Percentiles rank a stretch among this genome's conserved stretches.
phyloP scores from a whole-genome alignment of 2,888 invertebrate species.

The Drosophila gaucha region DNA sequence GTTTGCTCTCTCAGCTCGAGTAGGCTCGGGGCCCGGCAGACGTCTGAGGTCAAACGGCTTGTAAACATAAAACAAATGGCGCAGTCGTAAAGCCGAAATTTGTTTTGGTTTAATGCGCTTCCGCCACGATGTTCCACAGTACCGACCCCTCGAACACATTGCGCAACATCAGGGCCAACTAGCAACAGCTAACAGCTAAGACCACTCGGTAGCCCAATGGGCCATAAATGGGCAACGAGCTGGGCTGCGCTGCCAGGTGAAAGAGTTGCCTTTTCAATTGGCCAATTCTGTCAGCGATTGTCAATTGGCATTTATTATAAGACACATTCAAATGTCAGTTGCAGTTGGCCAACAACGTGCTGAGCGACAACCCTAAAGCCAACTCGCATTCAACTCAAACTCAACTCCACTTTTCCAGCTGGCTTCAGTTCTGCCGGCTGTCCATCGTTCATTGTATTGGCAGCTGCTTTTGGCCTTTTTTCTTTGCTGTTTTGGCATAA shows the following conservation, averaged over 20 bases:
- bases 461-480: conserved; percentile 51
- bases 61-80: conserved; percentile 67
- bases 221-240: conserved; percentile 32
- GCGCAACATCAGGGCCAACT: conserved; percentile 45
- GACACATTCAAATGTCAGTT: conserved; percentile 55
- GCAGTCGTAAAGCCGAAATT: conserved; percentile 55
- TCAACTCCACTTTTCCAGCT: conserved; percentile 38
- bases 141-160: conserved; percentile 16
- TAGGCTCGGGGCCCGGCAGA: conserved; percentile 26
- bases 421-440: conserved; percentile 20
- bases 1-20: conserved; percentile 4
- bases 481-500: conserved; percentile 12
- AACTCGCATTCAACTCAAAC: too few species aligned
- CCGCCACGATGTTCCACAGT: conserved; percentile 26
- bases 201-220: conserved; percentile 9
- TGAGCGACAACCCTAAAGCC: conserved; percentile 24
- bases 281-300: conserved; percentile 58
- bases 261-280: conserved; percentile 36
- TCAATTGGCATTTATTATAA: conserved; percentile 70
- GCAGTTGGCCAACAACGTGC: conserved; percentile 17
- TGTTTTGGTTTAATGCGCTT: conserved; percentile 48
- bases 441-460: conserved; percentile 54
- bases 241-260: conserved; percentile 51
- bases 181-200: background rate
- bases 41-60: conserved; percentile 69